Evolutionary conservation across 2,797 vertebrate genomes (phyloP), one percentile per base, ranked within the genome.

Genomic region (Tachyglossus aculeatus): DNA sequence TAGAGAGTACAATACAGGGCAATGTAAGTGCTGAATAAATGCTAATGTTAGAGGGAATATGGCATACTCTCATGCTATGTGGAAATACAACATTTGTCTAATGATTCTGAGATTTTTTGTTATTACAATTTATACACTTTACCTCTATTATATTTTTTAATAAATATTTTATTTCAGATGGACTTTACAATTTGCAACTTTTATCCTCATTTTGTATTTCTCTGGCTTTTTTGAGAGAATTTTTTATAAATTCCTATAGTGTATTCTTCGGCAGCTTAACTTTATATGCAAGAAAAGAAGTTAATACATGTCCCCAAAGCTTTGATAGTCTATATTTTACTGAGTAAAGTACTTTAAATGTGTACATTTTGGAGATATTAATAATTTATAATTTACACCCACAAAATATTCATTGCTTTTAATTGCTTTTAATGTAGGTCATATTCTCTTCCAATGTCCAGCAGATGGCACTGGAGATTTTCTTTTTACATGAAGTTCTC

Each of bases 381-480:
- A 22, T 4, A 36, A 36, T 62, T 50, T 65, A 63, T 71, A 24
- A 45, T 33, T 41, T 63, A 32, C 48, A 12, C 41, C 43, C 52
- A 47, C n/a, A 72, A 68, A 67, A 6, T 9, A 22, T 19, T 1
- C 6, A 59, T n/a, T 34, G 18, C 21, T 56, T 54, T 22, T 10
- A 24, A 15, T 60, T 62, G 62, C 29, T 53, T 66, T 40, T 37
- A 57, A 7, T 65, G n/a, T n/a, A 21, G 15, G 36, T 55, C 60
- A 37, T 7, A 65, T 36, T 34, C 59, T 9, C 37, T 80, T 9
- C 14, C 40, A 27, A 32, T 69, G 18, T 61, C 90, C 93, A 93
- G 88, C 61, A 94, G 92, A 79, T 91, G 93, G 93, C 92, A 84
- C 63, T 83, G 72, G 71, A 86, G 88, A 72, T 70, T 70, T 52